Evolutionary conservation across 2,888 invertebrate genomes (phyloP).

Genomic region (Tricholauxania praeusta): DNA sequence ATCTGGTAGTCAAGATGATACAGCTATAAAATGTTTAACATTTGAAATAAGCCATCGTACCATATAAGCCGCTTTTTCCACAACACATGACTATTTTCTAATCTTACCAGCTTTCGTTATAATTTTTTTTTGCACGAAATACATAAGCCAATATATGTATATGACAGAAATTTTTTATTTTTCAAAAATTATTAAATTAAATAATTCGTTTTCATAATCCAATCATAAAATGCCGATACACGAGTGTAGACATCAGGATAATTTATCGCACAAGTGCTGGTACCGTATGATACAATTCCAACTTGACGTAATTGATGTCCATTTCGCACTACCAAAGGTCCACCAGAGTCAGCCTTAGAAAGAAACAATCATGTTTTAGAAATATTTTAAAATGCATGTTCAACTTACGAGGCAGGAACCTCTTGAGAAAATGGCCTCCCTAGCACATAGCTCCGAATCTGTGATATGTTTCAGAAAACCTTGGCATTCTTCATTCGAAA

Average conservation of each 20-base stretch:
- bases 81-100: no score
- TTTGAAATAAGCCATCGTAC: no score
- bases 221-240: conserved; percentile 48
- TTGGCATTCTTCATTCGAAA: no score
- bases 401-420: conserved; percentile 52
- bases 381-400: neutral
- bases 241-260: conserved; percentile 47
- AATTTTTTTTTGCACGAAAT: no score
- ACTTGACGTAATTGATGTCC: conserved; percentile 43
- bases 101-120: no score
- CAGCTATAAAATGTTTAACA: no score
- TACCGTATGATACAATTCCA: conserved; percentile 55
- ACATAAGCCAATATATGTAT: no score
- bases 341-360: conserved; percentile 54
- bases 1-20: no score
- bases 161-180: no score
- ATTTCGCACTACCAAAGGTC: conserved; percentile 50
- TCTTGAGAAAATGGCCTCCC: conserved; percentile 38
- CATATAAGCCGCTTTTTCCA: no score
- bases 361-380: neutral
- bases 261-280: conserved; percentile 38
- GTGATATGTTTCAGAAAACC: no score
- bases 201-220: conserved; percentile 47
- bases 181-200: neutral
- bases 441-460: no score